phyloP scores from a whole-genome alignment of 2,113 vertebrate species.

The Gymnobelideus leadbeateri region DNA sequence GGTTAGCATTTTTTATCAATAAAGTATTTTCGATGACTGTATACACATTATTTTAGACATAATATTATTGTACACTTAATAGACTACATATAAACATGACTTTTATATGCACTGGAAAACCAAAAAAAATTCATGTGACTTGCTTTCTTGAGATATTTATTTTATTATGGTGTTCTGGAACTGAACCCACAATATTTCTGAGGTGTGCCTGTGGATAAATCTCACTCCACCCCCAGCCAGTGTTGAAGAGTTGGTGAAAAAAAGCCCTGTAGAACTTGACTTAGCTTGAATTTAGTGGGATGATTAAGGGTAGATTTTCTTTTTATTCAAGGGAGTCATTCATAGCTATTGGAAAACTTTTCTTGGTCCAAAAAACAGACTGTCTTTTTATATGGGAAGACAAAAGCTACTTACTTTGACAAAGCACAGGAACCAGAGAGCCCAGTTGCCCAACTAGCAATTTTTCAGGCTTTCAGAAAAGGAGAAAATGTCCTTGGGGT shows the following conservation, averaged over 20 bases:
- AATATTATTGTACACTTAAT: neutral
- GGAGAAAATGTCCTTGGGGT: neutral
- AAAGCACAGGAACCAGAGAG: conserved; percentile 25
- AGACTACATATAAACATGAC: neutral
- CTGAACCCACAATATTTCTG: neutral
- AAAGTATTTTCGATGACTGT: neutral
- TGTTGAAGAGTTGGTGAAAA: neutral
- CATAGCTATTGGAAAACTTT: conserved; percentile 54
- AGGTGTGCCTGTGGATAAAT: neutral
- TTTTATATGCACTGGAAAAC: neutral
- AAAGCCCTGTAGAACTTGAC: neutral
- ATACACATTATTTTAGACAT: neutral
- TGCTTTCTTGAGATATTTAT: neutral
- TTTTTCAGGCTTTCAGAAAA: conserved; percentile 1
- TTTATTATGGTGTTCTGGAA: neutral
- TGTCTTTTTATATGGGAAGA: conserved; percentile 53
- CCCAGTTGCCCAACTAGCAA: neutral
- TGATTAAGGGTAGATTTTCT: conserved; percentile 42
- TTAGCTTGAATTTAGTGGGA: conserved; percentile 45
- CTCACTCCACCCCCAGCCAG: too few relatives aligned
- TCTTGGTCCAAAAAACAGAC: conserved; percentile 50
- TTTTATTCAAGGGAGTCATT: conserved; percentile 46
- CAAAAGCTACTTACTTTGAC: neutral
- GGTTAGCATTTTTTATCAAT: neutral
- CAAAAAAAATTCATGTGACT: neutral